Evolutionary conservation across 2,888 invertebrate species (phyloP).

Genomic region (Mycalesis mineus): DNA sequence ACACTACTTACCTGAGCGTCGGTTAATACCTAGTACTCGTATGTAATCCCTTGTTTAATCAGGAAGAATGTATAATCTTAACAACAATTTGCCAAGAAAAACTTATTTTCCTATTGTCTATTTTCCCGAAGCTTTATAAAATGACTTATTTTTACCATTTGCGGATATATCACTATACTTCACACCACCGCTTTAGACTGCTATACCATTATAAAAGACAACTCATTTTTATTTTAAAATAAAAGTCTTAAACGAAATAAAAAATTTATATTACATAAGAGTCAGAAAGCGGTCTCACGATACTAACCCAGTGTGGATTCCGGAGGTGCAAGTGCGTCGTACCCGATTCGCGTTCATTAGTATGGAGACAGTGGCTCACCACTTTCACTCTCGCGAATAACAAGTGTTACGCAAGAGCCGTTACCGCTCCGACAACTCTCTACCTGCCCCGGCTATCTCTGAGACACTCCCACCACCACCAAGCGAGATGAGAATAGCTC

Average conservation of each 20-base stretch:
- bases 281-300: constrained; percentile 56
- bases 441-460: constrained; percentile 52
- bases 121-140: neutral
- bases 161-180: no score
- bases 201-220: no score
- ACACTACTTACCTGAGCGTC: neutral
- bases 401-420: constrained; percentile 68
- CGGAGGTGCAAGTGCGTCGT: constrained; percentile 51
- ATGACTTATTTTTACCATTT: no score
- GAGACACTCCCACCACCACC: constrained; percentile 28
- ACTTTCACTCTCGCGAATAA: constrained; percentile 75
- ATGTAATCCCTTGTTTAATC: constrained; percentile 1
- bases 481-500: constrained; percentile 38
- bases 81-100: neutral
- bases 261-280: constrained; percentile 55
- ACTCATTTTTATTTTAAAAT: neutral
- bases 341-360: constrained; percentile 67
- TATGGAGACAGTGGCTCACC: constrained; percentile 69
- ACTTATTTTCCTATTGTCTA: neutral
- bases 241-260: constrained; percentile 39
- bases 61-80: neutral
- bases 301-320: constrained; percentile 65
- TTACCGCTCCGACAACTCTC: constrained; percentile 53
- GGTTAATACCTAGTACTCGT: neutral
- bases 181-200: no score